phyloP scores from a whole-genome alignment of 2,888 invertebrate genomes.

The Dioctria linearis region DNA sequence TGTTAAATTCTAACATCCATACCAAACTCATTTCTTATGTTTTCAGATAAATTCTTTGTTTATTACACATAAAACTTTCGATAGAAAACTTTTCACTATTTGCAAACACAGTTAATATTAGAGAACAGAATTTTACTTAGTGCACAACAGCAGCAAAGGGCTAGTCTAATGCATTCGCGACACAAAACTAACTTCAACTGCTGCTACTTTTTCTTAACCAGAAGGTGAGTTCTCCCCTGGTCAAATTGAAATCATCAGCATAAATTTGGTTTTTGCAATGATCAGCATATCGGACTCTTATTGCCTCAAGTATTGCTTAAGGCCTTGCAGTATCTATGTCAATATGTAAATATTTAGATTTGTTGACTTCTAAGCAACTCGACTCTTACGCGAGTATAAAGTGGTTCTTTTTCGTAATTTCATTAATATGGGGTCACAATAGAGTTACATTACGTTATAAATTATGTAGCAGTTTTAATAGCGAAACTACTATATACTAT shows the following conservation, averaged over 20 bases:
- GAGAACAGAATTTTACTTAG: neutral
- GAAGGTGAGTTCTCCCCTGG: slow-evolving; percentile 4
- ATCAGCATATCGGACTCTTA: slow-evolving; percentile 20
- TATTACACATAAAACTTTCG: too few species aligned
- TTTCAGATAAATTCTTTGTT: too few species aligned
- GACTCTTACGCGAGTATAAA: too few species aligned
- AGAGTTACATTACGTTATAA: too few species aligned
- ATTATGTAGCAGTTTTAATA: too few species aligned
- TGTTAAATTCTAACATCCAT: slow-evolving; percentile 37
- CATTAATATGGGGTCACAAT: too few species aligned
- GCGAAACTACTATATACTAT: too few species aligned
- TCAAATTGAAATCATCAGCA: slow-evolving; percentile 30
- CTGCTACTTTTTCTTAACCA: neutral
- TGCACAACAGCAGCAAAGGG: too few species aligned
- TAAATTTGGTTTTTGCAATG: slow-evolving; percentile 9
- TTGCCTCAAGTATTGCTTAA: slow-evolving; percentile 35
- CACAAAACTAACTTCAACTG: slow-evolving; percentile 3
- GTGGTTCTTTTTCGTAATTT: too few species aligned
- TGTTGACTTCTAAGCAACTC: neutral
- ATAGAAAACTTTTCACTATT: neutral
- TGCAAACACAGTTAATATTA: neutral
- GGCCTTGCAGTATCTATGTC: slow-evolving; percentile 28
- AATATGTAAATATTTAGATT: slow-evolving; percentile 16
- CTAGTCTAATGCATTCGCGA: neutral
- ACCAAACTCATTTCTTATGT: slow-evolving; percentile 17